These are phyloP conservation scores for Oedothorax gibbosus DNA, from an alignment of 1,140 invertebrate species.

Conservation along the genomic window DNA sequence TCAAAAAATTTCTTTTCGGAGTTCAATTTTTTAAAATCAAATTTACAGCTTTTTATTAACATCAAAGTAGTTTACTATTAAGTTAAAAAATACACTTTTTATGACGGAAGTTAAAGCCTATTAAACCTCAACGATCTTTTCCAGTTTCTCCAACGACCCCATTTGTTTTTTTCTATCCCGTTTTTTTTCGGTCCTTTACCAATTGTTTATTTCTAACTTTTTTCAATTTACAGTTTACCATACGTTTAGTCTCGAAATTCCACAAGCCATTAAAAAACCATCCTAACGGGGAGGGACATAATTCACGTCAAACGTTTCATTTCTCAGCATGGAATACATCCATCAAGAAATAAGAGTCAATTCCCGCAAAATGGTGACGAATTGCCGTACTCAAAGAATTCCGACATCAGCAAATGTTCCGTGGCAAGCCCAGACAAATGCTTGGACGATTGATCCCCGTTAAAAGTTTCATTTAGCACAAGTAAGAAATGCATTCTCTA, in stretches of 20 bases:
- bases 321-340: background rate
- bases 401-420: constrained; percentile 47
- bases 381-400: constrained; percentile 5
- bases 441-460: constrained; percentile 30
- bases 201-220: too few species aligned
- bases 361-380: background rate
- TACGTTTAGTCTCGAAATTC: background rate
- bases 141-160: too few species aligned
- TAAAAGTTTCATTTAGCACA: constrained; percentile 50
- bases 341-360: background rate
- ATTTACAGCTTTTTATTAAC: too few species aligned
- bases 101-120: too few species aligned
- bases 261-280: constrained; percentile 28
- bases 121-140: too few species aligned
- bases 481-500: constrained; percentile 28
- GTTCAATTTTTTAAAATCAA: too few species aligned
- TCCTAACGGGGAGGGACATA: constrained; percentile 9
- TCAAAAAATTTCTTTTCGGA: too few species aligned
- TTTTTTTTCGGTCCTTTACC: too few species aligned
- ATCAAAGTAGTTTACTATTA: too few species aligned
- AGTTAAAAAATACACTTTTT: too few species aligned
- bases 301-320: background rate
- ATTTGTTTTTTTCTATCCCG: too few species aligned
- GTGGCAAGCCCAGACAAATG: constrained; percentile 7
- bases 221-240: too few species aligned